Evolutionary conservation across 2,113 vertebrate species (phyloP), one percentile per base, ranked within the genome.

Genomic region (Chionodraco myersi): DNA sequence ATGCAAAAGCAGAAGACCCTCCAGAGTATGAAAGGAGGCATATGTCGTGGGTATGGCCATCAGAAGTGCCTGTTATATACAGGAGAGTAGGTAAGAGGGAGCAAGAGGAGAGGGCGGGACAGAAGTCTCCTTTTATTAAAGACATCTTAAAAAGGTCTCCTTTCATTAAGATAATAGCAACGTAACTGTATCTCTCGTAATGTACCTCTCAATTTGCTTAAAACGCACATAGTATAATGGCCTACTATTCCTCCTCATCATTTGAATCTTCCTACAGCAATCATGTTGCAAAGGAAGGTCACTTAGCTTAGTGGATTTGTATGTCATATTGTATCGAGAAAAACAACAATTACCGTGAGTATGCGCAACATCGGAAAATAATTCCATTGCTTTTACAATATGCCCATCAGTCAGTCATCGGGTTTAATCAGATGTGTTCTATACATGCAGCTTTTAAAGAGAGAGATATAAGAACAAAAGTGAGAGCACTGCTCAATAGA

Each of bases 1-100:
- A 93, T 92, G 91, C 90, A 93, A 90, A 94, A 92, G 91, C 90
- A 89, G 90, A 91, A 87, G 91, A 94, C 92, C 83, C 94, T 95
- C 91, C 87, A 94, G 77, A 67, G 76, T 81, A 86, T 94, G 91
- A 95, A 94, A 94, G 91, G 92, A 91, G 92, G 84, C 94, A 93
- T 95, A 94, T 93, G 94, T 75, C 88, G 83, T 74, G 91, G 85
- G 90, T 89, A 88, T 91, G 93, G 92, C 91, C 67, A 58, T 86
- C 76, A 91, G 80, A 89, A 92, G 92, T 86, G 92, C 45, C 85
- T 88, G 84, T 92, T 92, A 76, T 79, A 73, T 62, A 82, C 68
- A 72, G 81, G 70, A 67, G 85, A 86, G 82, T 66, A 85, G 87
- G 66, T 88, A 76, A 90, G 80, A 91, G 83, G 76, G 63, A 73